These are phyloP conservation scores for Turdus rufiventris DNA, from an alignment of 2,113 vertebrate species.

Conservation along the genomic window DNA sequence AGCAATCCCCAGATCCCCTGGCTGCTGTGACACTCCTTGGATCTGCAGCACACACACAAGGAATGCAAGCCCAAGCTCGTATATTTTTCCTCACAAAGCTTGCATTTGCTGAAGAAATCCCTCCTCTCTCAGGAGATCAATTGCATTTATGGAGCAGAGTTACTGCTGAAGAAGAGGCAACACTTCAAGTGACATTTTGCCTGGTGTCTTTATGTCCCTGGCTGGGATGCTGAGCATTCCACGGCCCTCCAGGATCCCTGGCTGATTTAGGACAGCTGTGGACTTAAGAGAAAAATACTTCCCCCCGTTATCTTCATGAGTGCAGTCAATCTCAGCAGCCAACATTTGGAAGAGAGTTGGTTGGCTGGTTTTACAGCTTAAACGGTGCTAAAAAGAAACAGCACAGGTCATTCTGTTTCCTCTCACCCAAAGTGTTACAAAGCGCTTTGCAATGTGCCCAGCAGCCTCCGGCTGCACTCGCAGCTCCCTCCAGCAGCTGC, in stretches of 20 bases:
- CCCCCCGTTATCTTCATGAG: conserved; percentile 49
- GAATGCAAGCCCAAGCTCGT: neutral
- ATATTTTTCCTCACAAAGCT: conserved; percentile 25
- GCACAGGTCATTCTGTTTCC: conserved; percentile 21
- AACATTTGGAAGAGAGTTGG: conserved; percentile 17
- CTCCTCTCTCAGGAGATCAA: conserved; percentile 59
- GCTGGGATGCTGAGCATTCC: neutral
- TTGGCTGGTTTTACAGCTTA: conserved; percentile 55
- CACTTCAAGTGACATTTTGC: conserved; percentile 54
- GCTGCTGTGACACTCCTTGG: neutral
- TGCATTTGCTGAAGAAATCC: conserved; percentile 41
- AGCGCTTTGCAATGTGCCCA: neutral
- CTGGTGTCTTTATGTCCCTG: conserved; percentile 39
- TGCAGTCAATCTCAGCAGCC: conserved; percentile 53
- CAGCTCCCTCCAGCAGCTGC: neutral
- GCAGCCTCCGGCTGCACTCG: neutral
- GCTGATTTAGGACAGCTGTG: conserved; percentile 43
- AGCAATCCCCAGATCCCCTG: neutral
- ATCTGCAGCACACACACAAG: neutral
- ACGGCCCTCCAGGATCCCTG: neutral
- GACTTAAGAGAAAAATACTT: conserved; percentile 44
- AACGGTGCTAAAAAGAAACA: conserved; percentile 49
- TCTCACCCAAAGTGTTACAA: conserved; percentile 43
- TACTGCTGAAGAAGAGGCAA: conserved; percentile 40
- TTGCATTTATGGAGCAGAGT: conserved; percentile 60